Conservation (phyloP, 2,113 vertebrate species). For the Varanus komodoensis region DNA sequence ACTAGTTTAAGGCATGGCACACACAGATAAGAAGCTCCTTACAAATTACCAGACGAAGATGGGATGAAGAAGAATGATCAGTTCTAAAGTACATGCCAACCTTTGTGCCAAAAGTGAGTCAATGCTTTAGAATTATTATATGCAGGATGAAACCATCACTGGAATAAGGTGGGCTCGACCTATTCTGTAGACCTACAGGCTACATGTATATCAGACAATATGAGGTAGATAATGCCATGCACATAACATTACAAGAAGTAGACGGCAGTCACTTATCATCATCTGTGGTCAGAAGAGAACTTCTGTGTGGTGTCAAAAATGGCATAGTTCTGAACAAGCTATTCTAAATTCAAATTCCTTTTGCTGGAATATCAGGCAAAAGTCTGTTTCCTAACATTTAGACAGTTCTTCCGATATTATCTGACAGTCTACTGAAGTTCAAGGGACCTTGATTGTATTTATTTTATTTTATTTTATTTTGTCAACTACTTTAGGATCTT, state of each 20-base stretch:
- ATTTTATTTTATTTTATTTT: too few relatives aligned
- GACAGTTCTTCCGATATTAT: not conserved
- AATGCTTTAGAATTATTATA: not conserved
- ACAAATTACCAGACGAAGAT: not conserved
- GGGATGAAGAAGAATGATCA: not conserved
- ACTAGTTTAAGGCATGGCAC: constrained; percentile 13
- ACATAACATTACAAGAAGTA: not conserved
- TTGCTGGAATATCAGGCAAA: not conserved
- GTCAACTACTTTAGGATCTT: too few relatives aligned
- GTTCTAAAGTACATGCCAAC: not conserved
- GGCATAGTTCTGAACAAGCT: not conserved
- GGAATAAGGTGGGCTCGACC: not conserved
- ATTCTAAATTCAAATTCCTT: not conserved
- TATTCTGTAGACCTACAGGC: not conserved
- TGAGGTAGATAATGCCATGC: not conserved
- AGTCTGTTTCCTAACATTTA: not conserved
- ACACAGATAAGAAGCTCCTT: not conserved
- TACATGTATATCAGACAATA: not conserved
- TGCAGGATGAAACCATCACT: not conserved
- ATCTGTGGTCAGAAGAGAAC: not conserved
- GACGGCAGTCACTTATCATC: not conserved
- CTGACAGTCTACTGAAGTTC: not conserved
- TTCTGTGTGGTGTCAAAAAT: not conserved
- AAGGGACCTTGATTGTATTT: not conserved
- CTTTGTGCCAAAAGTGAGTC: not conserved